Evolutionary conservation across 1,140 invertebrate species (phyloP).

Genomic region (Ptiloglossa arizonensis): DNA sequence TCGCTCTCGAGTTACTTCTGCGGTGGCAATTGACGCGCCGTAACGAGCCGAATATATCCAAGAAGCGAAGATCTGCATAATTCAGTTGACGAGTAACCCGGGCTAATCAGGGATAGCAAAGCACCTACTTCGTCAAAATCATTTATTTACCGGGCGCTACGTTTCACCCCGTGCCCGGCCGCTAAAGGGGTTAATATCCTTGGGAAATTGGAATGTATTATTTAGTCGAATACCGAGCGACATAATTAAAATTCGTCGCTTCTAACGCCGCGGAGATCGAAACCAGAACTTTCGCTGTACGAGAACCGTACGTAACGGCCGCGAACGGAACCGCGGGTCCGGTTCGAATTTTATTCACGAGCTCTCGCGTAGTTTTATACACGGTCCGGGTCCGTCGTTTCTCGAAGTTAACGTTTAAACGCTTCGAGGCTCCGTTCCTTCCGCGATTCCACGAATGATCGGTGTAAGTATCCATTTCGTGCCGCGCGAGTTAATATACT

Average conservation of each 20-base stretch:
- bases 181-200: conserved; percentile 53
- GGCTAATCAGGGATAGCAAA: conserved; percentile 38
- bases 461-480: conserved; percentile 29
- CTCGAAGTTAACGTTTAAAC: neutral
- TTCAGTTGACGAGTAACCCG: conserved; percentile 26
- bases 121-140: conserved; percentile 38
- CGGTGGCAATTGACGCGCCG: neutral
- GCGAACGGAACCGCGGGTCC: neutral
- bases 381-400: neutral
- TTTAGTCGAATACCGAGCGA: conserved; percentile 30
- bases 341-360: neutral
- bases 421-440: neutral
- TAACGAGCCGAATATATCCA: conserved; percentile 21
- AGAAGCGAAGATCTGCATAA: conserved; percentile 18
- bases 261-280: conserved; percentile 23
- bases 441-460: neutral
- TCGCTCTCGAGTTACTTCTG: neutral
- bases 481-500: conserved; percentile 20
- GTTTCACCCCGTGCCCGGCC: conserved; percentile 1
- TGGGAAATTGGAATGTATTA: conserved; percentile 55
- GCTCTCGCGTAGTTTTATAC: neutral
- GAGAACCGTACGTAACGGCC: too few species aligned
- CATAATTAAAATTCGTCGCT: conserved; percentile 33
- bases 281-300: conserved; percentile 10
- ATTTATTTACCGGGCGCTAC: conserved; percentile 37